Evolutionary conservation across 2,113 vertebrate genomes (phyloP).

Genomic region (Pimephales promelas): DNA sequence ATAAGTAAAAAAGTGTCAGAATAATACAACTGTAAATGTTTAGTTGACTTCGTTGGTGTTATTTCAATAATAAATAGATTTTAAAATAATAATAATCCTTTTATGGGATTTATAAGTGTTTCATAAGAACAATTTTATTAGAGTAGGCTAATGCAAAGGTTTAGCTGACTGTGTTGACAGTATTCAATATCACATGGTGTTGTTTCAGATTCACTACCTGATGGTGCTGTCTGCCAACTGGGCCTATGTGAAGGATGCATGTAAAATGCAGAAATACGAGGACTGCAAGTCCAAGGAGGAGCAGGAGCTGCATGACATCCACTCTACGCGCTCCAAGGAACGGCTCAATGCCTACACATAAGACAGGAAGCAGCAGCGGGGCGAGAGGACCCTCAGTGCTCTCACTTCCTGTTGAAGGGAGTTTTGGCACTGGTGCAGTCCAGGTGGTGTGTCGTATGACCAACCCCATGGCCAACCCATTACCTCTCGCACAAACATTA

Average conservation of each 20-base stretch:
- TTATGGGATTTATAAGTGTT: background rate
- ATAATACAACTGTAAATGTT: background rate
- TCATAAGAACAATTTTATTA: background rate
- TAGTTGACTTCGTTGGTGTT: background rate
- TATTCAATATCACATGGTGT: background rate
- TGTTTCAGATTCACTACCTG: slow-evolving; percentile 89
- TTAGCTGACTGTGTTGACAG: background rate
- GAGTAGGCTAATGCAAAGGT: background rate
- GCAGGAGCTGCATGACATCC: slow-evolving; percentile 98
- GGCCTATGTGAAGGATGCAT: slow-evolving; percentile 98
- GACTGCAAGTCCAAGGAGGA: slow-evolving; percentile 99
- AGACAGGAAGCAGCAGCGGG: slow-evolving; percentile 61
- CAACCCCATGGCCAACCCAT: slow-evolving; percentile 68
- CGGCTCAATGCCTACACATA: slow-evolving; percentile 99
- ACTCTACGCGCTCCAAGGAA: slow-evolving; percentile 99
- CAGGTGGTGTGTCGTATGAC: slow-evolving; percentile 77
- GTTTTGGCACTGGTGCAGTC: slow-evolving; percentile 59
- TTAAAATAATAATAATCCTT: background rate
- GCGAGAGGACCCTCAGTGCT: slow-evolving; percentile 52
- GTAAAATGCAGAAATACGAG: slow-evolving; percentile 98
- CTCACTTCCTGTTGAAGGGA: slow-evolving; percentile 50
- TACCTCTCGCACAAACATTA: slow-evolving; percentile 74
- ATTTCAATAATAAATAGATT: background rate
- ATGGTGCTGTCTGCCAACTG: slow-evolving; percentile 99
- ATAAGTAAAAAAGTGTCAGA: no score